A percentile compares a stretch with the other conserved stretches of the same genome.
Conservation (phyloP, 2,797 vertebrate species). For the Tokudaia muenninki region DNA sequence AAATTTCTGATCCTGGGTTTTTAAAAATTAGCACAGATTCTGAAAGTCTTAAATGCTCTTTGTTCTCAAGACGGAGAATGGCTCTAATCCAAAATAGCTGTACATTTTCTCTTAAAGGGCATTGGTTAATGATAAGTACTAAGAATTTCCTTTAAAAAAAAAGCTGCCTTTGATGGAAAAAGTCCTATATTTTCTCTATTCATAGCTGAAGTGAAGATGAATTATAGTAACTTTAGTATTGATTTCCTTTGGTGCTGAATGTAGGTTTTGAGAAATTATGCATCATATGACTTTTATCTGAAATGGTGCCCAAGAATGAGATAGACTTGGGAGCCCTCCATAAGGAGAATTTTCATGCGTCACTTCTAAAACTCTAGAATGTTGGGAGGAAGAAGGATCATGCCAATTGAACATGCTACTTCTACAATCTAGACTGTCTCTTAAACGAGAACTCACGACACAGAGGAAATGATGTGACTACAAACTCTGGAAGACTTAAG, state of each 20-base stretch:
- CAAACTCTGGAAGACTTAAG: not conserved
- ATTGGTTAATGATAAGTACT: slow-evolving; percentile 59
- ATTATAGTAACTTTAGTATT: slow-evolving; percentile 29
- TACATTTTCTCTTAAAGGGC: slow-evolving; percentile 23
- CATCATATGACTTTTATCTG: slow-evolving; percentile 24
- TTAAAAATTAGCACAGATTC: slow-evolving; percentile 7
- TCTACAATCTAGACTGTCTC: not conserved
- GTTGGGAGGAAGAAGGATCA: not conserved
- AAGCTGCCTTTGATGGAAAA: slow-evolving; percentile 23
- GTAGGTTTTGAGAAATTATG: slow-evolving; percentile 57
- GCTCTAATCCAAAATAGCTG: not conserved
- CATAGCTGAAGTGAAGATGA: slow-evolving; percentile 20
- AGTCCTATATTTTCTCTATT: slow-evolving; percentile 18
- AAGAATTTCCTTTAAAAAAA: slow-evolving; percentile 25
- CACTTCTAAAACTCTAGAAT: slow-evolving; percentile 6
- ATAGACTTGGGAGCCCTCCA: not conserved
- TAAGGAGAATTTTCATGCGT: not conserved
- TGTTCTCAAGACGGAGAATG: not conserved
- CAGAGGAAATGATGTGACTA: not conserved
- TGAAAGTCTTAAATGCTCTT: not conserved
- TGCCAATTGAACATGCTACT: not conserved
- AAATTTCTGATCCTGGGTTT: not conserved
- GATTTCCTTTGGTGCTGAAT: slow-evolving; percentile 61
- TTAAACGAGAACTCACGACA: not conserved
- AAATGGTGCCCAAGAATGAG: not conserved